Base-by-base conservation (phyloP, 2,113 vertebrate species). In the Malurus alboscapulatus region DNA sequence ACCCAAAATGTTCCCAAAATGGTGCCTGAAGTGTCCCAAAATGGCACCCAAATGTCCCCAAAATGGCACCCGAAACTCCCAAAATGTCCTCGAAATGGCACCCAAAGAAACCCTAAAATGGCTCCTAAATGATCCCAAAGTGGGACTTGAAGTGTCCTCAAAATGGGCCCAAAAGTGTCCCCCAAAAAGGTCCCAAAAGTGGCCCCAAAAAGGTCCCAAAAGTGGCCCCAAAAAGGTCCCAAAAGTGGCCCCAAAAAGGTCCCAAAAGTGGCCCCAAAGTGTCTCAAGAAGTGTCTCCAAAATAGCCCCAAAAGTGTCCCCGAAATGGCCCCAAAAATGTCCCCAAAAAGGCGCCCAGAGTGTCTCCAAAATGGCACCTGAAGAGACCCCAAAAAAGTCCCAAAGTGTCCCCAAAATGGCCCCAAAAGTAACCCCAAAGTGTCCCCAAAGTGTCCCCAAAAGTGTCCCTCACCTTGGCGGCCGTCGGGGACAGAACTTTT, bases 401-500 rank as follows among this genome's bases (percentile, higher is more conserved):
- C 19, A 47, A 19, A 47, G 44, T 44, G 15, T 17, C 44, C 44
- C 44, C 44, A 44, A n/a, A n/a, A 7, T 5, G 18, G 14, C 5
- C 30, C 24, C 15, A 40, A 14, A 14, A 48, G 17, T 48, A 22
- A 12, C 47, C 14, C 44, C 44, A 17, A 17, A 44, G 44, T 44
- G 44, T 44, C 44, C 7, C 20, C 3, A 12, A 50, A 53, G 27
- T 29, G 9, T 53, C 17, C 51, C 51, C 27, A 32, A 32, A 32
- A 38, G 9, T 17, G 20, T 25, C 14, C 24, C 59, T 68, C 54
- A 99, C 99, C 99, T 99, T 99, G 92, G 98, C 97, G 2, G 98
- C 98, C 0, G 99, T 99, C 0, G 99, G 99, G 16, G 99, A 99
- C 27, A 98, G 94, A 6, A 97, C 98, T 68, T 99, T 99, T 81